These are phyloP conservation scores for Terebella lapidaria DNA, from an alignment of 2,888 invertebrate genomes.

Conservation along the genomic window DNA sequence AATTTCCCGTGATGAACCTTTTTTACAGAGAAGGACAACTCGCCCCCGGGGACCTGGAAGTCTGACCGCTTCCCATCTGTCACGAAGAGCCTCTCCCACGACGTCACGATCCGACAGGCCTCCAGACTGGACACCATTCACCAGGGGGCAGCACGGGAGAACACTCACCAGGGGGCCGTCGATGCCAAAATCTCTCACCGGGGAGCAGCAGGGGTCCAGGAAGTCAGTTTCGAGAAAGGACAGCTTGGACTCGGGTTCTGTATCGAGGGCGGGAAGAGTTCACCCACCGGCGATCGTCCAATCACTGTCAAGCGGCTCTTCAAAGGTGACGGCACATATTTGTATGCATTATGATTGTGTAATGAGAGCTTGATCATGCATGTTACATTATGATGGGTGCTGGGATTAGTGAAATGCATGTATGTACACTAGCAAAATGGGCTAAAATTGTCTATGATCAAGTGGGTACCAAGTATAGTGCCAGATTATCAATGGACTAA, in stretches of 20 bases:
- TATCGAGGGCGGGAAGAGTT: constrained; percentile 87
- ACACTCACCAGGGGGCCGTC: neutral
- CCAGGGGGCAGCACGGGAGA: neutral
- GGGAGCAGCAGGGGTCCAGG: constrained; percentile 17
- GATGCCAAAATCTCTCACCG: neutral
- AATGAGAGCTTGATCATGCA: neutral
- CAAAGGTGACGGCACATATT: constrained; percentile 64
- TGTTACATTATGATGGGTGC: neutral
- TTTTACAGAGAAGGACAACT: neutral
- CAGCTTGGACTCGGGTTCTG: constrained; percentile 85
- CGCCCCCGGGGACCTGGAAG: neutral
- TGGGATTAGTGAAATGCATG: neutral
- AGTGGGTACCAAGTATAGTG: no score
- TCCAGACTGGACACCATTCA: neutral
- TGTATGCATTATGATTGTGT: neutral
- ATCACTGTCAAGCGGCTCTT: constrained; percentile 88
- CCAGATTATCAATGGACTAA: no score
- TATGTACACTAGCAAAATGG: no score
- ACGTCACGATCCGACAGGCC: neutral
- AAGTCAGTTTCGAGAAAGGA: constrained; percentile 66
- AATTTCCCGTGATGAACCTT: no score
- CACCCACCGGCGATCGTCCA: constrained; percentile 82
- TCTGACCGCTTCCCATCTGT: neutral
- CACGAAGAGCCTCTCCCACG: no score
- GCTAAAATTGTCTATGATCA: no score